Evolutionary conservation across 2,113 vertebrate genomes (phyloP).

Genomic region (Cyrtonyx montezumae): DNA sequence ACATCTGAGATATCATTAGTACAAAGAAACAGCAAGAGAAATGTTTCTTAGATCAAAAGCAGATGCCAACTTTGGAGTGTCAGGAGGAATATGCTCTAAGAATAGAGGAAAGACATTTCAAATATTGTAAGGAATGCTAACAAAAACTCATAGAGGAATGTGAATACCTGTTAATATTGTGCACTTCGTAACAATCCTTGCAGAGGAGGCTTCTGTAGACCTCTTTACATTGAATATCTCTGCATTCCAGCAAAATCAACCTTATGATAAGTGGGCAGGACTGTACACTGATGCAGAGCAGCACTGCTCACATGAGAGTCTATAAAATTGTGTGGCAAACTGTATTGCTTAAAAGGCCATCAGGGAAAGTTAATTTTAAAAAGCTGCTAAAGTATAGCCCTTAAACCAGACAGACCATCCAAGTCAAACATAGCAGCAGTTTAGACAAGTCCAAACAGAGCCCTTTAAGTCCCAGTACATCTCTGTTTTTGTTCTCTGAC

Average conservation of each 20-base stretch:
- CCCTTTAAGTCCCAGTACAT: neutral
- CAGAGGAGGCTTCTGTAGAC: neutral
- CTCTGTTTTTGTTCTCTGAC: neutral
- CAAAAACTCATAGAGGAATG: neutral
- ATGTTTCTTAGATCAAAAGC: neutral
- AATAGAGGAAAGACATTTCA: neutral
- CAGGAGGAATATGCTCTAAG: neutral
- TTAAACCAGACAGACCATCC: neutral
- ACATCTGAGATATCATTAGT: neutral
- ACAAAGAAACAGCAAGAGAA: slow-evolving; percentile 8
- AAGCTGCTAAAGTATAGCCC: neutral
- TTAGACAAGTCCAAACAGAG: neutral
- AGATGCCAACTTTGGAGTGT: neutral
- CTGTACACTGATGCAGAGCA: neutral
- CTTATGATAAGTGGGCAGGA: neutral
- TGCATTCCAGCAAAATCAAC: neutral
- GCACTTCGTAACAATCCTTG: neutral
- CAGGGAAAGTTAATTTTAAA: neutral
- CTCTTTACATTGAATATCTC: neutral
- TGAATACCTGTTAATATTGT: neutral
- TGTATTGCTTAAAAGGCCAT: neutral
- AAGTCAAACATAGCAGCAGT: neutral
- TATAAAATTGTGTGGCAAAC: neutral
- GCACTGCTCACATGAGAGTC: neutral
- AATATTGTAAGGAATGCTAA: neutral